These are phyloP conservation scores for Temnothorax curvispinosus DNA, from an alignment of 1,140 invertebrate species.

Conservation along the genomic window DNA sequence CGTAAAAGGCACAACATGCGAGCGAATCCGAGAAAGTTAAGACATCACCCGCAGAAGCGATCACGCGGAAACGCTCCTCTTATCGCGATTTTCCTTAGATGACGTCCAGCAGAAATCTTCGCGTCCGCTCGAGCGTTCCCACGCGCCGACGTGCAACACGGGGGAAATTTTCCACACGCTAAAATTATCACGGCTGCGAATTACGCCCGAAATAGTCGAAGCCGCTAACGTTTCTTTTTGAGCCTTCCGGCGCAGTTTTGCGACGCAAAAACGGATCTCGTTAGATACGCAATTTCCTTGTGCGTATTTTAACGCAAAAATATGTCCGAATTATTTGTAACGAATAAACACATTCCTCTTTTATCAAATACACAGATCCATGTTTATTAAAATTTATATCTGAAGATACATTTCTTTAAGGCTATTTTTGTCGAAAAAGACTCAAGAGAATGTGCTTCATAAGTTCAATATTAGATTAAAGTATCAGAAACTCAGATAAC, in stretches of 20 bases:
- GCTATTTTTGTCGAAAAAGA: neutral
- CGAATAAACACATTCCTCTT: neutral
- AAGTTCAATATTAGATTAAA: neutral
- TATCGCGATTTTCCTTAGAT: slow-evolving; percentile 4
- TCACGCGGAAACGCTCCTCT: neutral
- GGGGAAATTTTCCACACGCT: slow-evolving; percentile 15
- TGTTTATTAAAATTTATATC: neutral
- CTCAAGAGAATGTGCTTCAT: neutral
- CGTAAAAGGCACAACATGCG: neutral
- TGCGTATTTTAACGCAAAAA: neutral
- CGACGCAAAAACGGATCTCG: neutral
- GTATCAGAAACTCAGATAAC: neutral
- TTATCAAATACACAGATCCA: neutral
- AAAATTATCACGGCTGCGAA: slow-evolving; percentile 30
- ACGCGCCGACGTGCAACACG: neutral
- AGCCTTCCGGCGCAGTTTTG: neutral
- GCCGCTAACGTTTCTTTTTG: neutral
- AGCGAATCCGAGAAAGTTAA: slow-evolving; percentile 51
- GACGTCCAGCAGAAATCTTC: neutral
- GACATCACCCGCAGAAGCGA: slow-evolving; percentile 13
- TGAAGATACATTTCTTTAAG: neutral
- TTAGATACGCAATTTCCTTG: neutral
- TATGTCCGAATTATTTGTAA: neutral
- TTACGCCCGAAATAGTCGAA: slow-evolving; percentile 34
- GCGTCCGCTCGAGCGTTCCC: neutral